Percentiles rank a stretch among this genome's conserved stretches.
These are phyloP conservation scores for Coleophora flavipennella DNA, from an alignment of 2,888 invertebrate species.

Conservation along the genomic window DNA sequence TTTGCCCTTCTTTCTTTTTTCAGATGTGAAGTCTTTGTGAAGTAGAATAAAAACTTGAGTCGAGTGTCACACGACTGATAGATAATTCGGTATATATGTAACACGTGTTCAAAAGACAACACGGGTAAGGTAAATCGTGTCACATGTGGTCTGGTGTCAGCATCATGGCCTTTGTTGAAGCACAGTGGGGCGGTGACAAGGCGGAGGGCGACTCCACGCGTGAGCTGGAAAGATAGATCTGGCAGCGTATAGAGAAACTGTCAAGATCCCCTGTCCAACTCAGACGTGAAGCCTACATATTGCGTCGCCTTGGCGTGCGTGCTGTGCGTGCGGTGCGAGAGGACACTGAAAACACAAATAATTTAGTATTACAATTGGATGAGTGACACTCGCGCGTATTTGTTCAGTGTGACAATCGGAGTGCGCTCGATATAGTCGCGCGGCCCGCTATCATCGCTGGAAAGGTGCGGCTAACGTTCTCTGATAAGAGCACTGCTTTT, in stretches of 20 bases:
- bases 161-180: not conserved
- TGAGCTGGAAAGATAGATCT: constrained; percentile 75
- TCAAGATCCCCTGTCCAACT: constrained; percentile 74
- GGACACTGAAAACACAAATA: constrained; percentile 38
- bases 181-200: not conserved
- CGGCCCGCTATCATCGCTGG: constrained; percentile 57
- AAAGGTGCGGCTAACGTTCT: constrained; percentile 65
- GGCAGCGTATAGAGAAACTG: constrained; percentile 64
- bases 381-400: constrained; percentile 29
- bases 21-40: too few species aligned
- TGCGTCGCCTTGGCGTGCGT: too few species aligned
- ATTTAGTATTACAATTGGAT: constrained; percentile 22
- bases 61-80: too few species aligned
- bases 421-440: constrained; percentile 42
- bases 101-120: not conserved
- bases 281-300: constrained; percentile 52
- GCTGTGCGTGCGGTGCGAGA: not conserved
- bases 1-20: constrained; percentile 31
- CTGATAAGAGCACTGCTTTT: constrained; percentile 66
- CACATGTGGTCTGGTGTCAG: not conserved
- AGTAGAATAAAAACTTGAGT: too few species aligned
- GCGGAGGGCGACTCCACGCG: constrained; percentile 45
- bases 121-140: not conserved
- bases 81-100: not conserved
- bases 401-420: constrained; percentile 48